These are phyloP conservation scores for Trichechus manatus DNA, from an alignment of 2,113 vertebrate genomes.

Conservation along the genomic window DNA sequence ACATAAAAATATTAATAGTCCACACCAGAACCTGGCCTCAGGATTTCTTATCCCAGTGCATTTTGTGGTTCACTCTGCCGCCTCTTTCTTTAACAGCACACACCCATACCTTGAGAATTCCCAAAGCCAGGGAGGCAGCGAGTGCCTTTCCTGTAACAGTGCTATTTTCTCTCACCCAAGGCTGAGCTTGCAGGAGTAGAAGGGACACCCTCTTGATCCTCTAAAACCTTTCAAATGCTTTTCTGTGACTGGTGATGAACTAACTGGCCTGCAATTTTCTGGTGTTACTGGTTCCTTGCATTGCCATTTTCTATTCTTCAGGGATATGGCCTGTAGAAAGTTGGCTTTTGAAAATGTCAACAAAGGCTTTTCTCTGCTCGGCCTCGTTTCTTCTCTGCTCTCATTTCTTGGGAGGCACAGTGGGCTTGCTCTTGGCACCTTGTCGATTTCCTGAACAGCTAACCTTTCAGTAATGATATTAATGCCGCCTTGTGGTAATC, in stretches of 20 bases:
- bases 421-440: neutral
- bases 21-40: neutral
- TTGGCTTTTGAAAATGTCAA: conserved; percentile 63
- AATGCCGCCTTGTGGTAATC: conserved; percentile 14
- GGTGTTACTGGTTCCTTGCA: neutral
- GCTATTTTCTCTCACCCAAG: neutral
- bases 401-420: neutral
- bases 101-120: neutral
- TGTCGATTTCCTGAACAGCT: conserved; percentile 52
- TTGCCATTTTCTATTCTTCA: conserved; percentile 21
- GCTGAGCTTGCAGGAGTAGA: neutral
- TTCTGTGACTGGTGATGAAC: neutral
- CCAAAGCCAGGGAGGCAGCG: neutral
- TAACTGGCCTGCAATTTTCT: conserved; percentile 29
- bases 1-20: neutral
- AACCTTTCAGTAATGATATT: conserved; percentile 60
- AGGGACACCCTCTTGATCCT: neutral
- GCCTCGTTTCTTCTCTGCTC: conserved; percentile 52
- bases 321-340: neutral
- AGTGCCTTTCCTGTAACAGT: neutral
- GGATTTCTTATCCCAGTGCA: neutral
- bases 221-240: conserved; percentile 27
- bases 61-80: neutral
- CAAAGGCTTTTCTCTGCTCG: conserved; percentile 46
- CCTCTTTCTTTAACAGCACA: neutral